Evolutionary conservation across 2,888 invertebrate genomes (phyloP).

Genomic region (Philopedon plagiatum): DNA sequence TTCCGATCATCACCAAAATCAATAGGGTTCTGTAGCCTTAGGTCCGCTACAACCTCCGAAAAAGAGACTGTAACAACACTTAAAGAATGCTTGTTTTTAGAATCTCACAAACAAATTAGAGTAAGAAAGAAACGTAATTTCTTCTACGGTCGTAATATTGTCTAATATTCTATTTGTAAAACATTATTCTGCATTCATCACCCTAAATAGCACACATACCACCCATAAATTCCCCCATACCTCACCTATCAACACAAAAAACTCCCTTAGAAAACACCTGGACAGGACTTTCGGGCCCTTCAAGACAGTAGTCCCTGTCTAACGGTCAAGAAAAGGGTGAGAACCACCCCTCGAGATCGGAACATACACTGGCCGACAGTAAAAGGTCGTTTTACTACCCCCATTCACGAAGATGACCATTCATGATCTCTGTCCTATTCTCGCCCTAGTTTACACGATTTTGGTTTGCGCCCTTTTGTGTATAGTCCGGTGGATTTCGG

Average conservation of each 20-base stretch:
- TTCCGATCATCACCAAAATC: no score
- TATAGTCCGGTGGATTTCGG: conserved; percentile 2
- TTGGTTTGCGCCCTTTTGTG: conserved; percentile 29
- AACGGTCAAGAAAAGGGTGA: conserved; percentile 44
- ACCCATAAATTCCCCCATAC: neutral
- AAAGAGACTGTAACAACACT: no score
- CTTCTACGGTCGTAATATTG: no score
- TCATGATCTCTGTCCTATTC: conserved; percentile 54
- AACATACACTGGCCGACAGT: conserved; percentile 54
- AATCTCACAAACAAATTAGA: no score
- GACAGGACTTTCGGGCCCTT: neutral
- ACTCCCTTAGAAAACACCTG: conserved; percentile 20
- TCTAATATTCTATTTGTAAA: no score
- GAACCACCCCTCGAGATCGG: conserved; percentile 43
- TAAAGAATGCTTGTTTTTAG: no score
- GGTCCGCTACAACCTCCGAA: no score
- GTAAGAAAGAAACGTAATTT: no score
- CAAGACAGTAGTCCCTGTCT: conserved; percentile 28
- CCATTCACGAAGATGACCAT: conserved; percentile 57
- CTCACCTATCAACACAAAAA: neutral
- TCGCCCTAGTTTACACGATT: conserved; percentile 33
- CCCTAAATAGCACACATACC: no score
- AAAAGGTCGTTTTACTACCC: conserved; percentile 56
- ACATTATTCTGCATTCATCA: no score
- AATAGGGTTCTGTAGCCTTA: no score